phyloP scores from a whole-genome alignment of 2,797 vertebrate genomes.

The Crocodylus rhombifer region DNA sequence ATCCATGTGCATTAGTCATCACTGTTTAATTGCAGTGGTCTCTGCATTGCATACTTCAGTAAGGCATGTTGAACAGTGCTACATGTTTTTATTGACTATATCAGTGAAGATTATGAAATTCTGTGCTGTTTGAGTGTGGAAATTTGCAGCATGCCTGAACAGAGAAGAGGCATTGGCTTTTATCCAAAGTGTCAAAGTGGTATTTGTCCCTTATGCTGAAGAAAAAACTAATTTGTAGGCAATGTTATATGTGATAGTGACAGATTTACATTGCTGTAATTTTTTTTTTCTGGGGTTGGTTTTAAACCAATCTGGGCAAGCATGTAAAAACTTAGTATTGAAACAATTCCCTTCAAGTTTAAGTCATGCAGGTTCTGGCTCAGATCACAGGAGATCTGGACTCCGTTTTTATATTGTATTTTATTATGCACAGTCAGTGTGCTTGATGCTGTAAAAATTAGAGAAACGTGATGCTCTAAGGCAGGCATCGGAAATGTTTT shows the following conservation, averaged over 20 bases:
- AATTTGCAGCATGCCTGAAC: not conserved
- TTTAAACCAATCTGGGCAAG: not conserved
- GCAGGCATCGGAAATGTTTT: too few species aligned
- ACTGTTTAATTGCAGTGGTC: not conserved
- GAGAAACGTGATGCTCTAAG: not conserved
- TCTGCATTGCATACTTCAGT: not conserved
- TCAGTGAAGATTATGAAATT: not conserved
- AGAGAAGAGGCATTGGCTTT: not conserved
- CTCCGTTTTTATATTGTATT: not conserved
- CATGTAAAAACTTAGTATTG: not conserved
- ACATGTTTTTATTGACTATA: not conserved
- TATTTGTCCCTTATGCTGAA: not conserved
- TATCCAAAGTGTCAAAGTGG: not conserved
- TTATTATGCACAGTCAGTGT: not conserved
- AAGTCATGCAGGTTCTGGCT: not conserved
- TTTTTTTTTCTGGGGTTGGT: not conserved
- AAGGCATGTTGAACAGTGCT: not conserved
- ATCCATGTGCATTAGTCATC: not conserved
- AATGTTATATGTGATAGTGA: not conserved
- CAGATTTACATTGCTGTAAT: not conserved
- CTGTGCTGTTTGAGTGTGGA: not conserved
- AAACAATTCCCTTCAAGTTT: not conserved
- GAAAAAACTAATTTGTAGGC: not conserved
- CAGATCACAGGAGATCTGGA: too few species aligned
- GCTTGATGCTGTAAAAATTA: not conserved